A percentile compares a stretch with the other conserved stretches of the same genome.
phyloP scores from a whole-genome alignment of 1,140 invertebrate species.

The Pentalonia nigronervosa region DNA sequence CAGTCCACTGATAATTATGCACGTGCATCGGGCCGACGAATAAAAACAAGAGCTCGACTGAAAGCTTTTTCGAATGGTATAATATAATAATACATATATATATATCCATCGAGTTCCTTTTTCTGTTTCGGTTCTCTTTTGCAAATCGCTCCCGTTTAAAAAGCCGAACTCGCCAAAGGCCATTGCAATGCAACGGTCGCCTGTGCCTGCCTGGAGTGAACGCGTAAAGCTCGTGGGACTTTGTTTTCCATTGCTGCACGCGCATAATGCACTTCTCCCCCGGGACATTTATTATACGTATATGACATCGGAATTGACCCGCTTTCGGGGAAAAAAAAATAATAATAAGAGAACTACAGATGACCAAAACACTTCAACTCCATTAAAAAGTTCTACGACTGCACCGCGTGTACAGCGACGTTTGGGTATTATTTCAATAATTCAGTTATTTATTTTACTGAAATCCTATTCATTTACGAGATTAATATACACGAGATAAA shows the following conservation, averaged over 20 bases:
- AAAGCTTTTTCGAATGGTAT: constrained; percentile 46
- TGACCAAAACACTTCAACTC: constrained; percentile 38
- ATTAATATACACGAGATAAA: neutral
- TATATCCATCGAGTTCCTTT: neutral
- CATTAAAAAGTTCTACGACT: constrained; percentile 31
- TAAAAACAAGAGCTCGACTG: constrained; percentile 45
- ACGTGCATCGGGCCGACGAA: neutral
- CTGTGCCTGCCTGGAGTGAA: neutral
- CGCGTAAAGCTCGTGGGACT: neutral
- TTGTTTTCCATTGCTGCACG: neutral
- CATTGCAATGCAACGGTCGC: neutral
- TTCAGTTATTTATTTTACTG: neutral
- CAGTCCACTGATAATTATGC: neutral
- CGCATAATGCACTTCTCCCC: constrained; percentile 25
- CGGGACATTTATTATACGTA: constrained; percentile 9
- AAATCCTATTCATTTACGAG: neutral
- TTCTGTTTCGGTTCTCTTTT: constrained; percentile 17
- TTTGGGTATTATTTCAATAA: neutral
- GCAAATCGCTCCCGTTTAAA: neutral
- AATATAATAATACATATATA: neutral
- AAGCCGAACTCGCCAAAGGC: constrained; percentile 6
- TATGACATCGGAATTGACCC: neutral
- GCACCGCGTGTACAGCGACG: too few species aligned
- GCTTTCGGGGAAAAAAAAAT: neutral
- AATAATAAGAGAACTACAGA: neutral